Conservation (phyloP, 2,797 vertebrate species). For the Chromobotia macracanthus region DNA sequence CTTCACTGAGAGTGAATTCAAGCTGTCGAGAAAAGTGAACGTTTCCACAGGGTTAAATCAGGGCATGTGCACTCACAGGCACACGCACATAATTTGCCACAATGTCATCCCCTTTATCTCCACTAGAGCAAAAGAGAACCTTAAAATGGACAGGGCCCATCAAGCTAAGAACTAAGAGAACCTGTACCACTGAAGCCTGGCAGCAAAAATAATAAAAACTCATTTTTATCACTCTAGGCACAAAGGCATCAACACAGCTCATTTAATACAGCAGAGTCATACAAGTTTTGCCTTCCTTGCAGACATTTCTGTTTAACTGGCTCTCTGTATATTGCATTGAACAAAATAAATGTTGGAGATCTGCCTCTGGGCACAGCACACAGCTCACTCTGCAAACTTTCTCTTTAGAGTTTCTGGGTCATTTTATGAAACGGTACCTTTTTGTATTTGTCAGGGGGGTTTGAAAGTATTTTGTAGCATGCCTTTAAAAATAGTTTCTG, state of each 20-base stretch:
- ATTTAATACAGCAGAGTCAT: conserved; percentile 66
- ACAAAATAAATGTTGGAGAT: conserved; percentile 47
- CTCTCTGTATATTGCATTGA: conserved; percentile 58
- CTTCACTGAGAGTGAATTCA: conserved; percentile 11
- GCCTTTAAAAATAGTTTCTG: too few species aligned
- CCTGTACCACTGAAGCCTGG: conserved; percentile 26
- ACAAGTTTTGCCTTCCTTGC: conserved; percentile 65
- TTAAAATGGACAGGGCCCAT: conserved; percentile 24
- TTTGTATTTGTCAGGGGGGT: not conserved
- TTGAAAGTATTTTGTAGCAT: too few species aligned
- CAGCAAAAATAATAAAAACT: conserved; percentile 35
- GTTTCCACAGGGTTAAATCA: conserved; percentile 35
- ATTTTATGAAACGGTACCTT: not conserved
- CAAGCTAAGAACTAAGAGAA: conserved; percentile 38
- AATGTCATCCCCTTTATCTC: conserved; percentile 21
- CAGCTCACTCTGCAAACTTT: conserved; percentile 23
- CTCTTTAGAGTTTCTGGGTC: conserved; percentile 3
- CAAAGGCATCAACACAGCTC: conserved; percentile 64
- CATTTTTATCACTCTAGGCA: conserved; percentile 55
- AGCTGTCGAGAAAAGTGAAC: conserved; percentile 33
- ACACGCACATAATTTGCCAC: not conserved
- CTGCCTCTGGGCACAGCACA: conserved; percentile 13
- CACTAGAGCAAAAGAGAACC: conserved; percentile 24
- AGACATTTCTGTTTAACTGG: conserved; percentile 62
- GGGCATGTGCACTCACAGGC: conserved; percentile 7